Conservation (phyloP, 2,113 vertebrate species). For the Cynoglossus semilaevis region DNA sequence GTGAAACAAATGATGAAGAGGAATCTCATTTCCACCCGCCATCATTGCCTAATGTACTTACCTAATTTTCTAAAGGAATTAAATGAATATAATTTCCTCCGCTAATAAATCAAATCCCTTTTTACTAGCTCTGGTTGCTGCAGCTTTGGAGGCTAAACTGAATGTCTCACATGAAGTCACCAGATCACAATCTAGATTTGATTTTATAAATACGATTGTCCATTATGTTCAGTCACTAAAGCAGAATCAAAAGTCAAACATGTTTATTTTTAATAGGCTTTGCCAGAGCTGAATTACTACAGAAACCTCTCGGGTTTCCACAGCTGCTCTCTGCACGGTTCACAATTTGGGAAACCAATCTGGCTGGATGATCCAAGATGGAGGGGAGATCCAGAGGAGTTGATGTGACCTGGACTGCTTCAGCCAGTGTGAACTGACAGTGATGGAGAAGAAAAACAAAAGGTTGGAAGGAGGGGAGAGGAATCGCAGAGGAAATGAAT, state of each 20-base stretch:
- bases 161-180: constrained; percentile 34
- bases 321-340: constrained; percentile 60
- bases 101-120: constrained; percentile 14
- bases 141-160: constrained; percentile 9
- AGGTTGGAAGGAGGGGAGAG: constrained; percentile 41
- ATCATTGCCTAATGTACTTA: constrained; percentile 19
- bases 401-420: constrained; percentile 58
- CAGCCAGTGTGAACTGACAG: constrained; percentile 51
- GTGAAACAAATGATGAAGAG: background rate
- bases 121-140: constrained; percentile 10
- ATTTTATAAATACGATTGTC: constrained; percentile 41
- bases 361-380: constrained; percentile 53
- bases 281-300: constrained; percentile 52
- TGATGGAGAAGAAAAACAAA: constrained; percentile 67
- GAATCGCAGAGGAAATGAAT: constrained; percentile 67
- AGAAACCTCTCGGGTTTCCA: constrained; percentile 51
- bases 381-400: constrained; percentile 54
- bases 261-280: constrained; percentile 56
- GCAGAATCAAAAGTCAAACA: constrained; percentile 57
- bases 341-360: constrained; percentile 58
- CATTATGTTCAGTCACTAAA: constrained; percentile 50
- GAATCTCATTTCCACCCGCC: background rate
- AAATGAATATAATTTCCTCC: constrained; percentile 17
- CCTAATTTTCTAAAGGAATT: constrained; percentile 28
- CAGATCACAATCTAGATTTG: constrained; percentile 35